Base-by-base conservation (phyloP, 2,113 vertebrate species). In the Hirundichthys speculiger region DNA sequence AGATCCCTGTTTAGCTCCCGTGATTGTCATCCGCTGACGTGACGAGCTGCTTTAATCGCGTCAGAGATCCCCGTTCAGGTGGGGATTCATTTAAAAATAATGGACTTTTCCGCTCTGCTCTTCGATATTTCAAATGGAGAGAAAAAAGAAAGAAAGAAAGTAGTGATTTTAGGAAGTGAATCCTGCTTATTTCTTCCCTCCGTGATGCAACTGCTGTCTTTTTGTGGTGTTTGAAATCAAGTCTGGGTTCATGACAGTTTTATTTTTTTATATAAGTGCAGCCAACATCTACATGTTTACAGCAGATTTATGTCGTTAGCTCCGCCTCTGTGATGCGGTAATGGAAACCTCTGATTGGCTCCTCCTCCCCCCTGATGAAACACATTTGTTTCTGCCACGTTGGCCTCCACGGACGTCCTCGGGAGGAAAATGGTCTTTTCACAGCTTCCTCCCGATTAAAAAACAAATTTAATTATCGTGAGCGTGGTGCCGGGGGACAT, bases 51-150 rank as follows among this genome's bases (percentile, higher is more conserved):
- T 22, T 71, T 80, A 76, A 82, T 82, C 66, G 30, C 55, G 71
- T 39, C 38, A 19, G 40, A 85, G 58, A 68, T 71, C 45, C 55
- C 18, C 16, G n/a, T 69, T 76, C 71, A 58, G 43, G 11, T 49
- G 80, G 75, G 75, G 84, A 90, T 87, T 88, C 80, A 79, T 87
- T 71, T 80, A 0, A 59, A 84, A 86, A 83, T n/a, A n/a, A 79
- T 57, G 69, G 64, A 59, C 66, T 62, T 71, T 13, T 0, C 8
- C 10, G 41, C 67, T 34, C 56, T 69, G 27, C 55, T 62, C 53
- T 64, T 45, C 49, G 80, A 75, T 84, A 77, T 65, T 55, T 16
- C 49, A 73, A 84, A 77, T 79, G 55, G 52, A 27, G n/a, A n/a
- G n/a, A n/a, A n/a, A n/a, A 61, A 51, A 34, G 11, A 22, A 56